Percentiles rank a stretch among this genome's conserved stretches.
These are phyloP conservation scores for Prunella strophiata DNA, from an alignment of 2,797 vertebrate species.

Conservation along the genomic window DNA sequence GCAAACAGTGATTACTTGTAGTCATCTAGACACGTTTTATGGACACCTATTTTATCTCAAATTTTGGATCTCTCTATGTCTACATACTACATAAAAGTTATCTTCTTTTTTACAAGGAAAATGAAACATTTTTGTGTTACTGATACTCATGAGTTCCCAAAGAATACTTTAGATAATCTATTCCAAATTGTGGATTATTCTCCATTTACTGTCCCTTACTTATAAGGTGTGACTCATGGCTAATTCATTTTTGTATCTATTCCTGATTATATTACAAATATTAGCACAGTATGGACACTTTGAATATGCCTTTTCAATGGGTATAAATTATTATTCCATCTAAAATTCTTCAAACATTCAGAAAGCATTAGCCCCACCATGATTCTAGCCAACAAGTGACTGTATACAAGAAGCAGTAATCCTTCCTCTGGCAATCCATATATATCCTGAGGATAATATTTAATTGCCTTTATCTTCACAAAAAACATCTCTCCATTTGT, in stretches of 20 bases:
- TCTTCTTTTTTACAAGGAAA: background rate
- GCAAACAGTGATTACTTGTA: background rate
- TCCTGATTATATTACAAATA: background rate
- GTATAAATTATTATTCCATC: background rate
- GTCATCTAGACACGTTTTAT: background rate
- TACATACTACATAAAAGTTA: background rate
- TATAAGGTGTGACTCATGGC: background rate
- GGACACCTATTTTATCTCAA: background rate
- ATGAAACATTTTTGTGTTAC: background rate
- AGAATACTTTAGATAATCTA: background rate
- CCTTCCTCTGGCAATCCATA: background rate
- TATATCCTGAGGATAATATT: background rate
- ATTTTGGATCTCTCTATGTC: background rate
- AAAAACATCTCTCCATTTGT: background rate
- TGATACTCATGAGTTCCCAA: background rate
- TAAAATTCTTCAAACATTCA: conserved; percentile 13
- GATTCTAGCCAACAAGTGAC: background rate
- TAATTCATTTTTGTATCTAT: background rate
- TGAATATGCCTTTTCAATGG: background rate
- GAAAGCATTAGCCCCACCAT: background rate
- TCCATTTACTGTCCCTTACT: background rate
- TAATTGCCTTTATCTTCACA: background rate
- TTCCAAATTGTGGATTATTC: background rate
- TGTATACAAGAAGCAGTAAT: background rate
- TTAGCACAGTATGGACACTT: background rate